Evolutionary conservation across 2,888 invertebrate genomes (phyloP).

Genomic region (Oasisia sp.): DNA sequence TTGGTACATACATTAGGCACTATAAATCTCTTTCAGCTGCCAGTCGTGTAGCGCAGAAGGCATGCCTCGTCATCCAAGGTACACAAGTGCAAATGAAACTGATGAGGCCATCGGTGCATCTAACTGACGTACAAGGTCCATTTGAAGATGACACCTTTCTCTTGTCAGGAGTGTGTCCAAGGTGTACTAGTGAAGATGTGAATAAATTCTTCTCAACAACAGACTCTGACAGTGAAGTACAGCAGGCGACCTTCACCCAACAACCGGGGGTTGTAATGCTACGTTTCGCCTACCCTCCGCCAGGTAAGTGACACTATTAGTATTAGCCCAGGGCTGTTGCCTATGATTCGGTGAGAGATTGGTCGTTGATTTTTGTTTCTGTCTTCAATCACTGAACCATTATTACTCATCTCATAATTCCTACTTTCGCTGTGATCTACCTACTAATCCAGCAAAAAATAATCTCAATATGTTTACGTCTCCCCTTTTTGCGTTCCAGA

Average conservation of each 20-base stretch:
- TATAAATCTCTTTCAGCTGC: background rate
- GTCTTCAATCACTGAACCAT: too few relatives aligned
- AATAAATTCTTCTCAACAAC: background rate
- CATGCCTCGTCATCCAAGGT: background rate
- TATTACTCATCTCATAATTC: too few relatives aligned
- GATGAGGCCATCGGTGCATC: slow-evolving; percentile 17
- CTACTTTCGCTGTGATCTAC: too few relatives aligned
- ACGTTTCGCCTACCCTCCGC: background rate
- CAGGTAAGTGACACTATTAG: background rate
- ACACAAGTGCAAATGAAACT: slow-evolving; percentile 1
- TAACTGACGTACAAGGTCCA: slow-evolving; percentile 14
- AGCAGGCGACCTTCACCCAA: slow-evolving; percentile 21
- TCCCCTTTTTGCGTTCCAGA: too few relatives aligned
- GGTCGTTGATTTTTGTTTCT: too few relatives aligned
- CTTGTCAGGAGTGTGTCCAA: background rate
- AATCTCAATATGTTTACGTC: too few relatives aligned
- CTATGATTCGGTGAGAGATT: too few relatives aligned
- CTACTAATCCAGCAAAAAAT: too few relatives aligned
- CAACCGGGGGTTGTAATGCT: slow-evolving; percentile 28
- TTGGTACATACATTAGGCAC: background rate
- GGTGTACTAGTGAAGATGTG: slow-evolving; percentile 8
- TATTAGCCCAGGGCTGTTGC: too few relatives aligned
- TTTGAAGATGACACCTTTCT: slow-evolving; percentile 21
- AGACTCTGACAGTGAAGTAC: background rate
- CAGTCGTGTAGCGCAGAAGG: background rate